These are phyloP conservation scores for Salvelinus fontinalis DNA, from an alignment of 2,113 vertebrate genomes.

Conservation along the genomic window DNA sequence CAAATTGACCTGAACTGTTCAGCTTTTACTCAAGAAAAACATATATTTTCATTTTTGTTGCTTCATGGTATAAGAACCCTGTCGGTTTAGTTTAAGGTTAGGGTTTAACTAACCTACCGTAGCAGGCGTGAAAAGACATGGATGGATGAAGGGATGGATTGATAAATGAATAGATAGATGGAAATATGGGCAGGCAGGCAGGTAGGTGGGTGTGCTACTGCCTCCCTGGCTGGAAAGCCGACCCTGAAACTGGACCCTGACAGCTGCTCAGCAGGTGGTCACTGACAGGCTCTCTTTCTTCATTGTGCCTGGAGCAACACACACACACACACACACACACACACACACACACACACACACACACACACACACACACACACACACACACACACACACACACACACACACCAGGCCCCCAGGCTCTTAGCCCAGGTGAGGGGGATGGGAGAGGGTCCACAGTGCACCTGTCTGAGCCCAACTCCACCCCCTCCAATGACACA, in stretches of 20 bases:
- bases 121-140: neutral
- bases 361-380: constrained; percentile 45
- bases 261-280: constrained; percentile 80
- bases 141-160: neutral
- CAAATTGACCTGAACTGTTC: too few relatives aligned
- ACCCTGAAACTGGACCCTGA: constrained; percentile 75
- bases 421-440: neutral
- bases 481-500: constrained; percentile 33
- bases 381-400: constrained; percentile 46
- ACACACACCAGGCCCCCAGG: constrained; percentile 50
- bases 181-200: constrained; percentile 4
- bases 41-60: too few relatives aligned
- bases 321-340: constrained; percentile 41
- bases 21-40: too few relatives aligned
- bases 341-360: constrained; percentile 38
- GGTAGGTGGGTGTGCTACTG: constrained; percentile 11
- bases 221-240: constrained; percentile 47
- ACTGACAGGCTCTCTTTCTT: constrained; percentile 72
- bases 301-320: constrained; percentile 65
- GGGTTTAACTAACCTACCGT: too few relatives aligned
- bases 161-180: neutral
- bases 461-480: constrained; percentile 63
- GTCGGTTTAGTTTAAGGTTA: too few relatives aligned
- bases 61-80: too few relatives aligned
- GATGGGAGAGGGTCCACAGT: constrained; percentile 36